Conservation (phyloP, 2,113 vertebrate genomes). For the Ictalurus punctatus region DNA sequence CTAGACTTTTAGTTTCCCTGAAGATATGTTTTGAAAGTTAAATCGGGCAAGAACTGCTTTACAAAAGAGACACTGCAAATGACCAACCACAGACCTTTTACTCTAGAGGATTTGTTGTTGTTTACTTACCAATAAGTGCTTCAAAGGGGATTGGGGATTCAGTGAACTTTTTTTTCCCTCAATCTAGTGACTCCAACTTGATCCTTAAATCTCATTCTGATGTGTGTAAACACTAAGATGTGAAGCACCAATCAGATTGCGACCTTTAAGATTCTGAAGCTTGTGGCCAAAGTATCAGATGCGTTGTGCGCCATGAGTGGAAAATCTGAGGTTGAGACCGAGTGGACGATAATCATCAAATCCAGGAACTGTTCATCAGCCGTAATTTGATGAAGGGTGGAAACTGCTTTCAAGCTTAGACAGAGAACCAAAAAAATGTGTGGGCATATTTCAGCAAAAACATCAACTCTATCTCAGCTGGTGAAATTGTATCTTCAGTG, state of each 20-base stretch:
- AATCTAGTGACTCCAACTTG: background rate
- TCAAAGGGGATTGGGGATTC: background rate
- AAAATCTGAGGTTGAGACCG: background rate
- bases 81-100: background rate
- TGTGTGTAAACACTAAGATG: background rate
- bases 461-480: background rate
- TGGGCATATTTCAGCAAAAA: background rate
- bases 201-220: background rate
- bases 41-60: background rate
- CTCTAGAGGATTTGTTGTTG: background rate
- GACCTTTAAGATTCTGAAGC: background rate
- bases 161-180: background rate
- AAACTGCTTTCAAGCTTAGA: background rate
- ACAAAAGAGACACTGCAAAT: background rate
- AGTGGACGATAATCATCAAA: background rate
- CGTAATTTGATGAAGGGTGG: background rate
- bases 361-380: background rate
- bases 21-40: background rate
- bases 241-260: background rate
- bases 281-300: background rate
- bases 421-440: background rate
- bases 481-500: constrained; percentile 34
- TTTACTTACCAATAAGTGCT: background rate
- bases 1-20: background rate
- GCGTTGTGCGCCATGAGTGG: background rate